phyloP scores from a whole-genome alignment of 2,888 invertebrate species.

The Dasypogon diadema region DNA sequence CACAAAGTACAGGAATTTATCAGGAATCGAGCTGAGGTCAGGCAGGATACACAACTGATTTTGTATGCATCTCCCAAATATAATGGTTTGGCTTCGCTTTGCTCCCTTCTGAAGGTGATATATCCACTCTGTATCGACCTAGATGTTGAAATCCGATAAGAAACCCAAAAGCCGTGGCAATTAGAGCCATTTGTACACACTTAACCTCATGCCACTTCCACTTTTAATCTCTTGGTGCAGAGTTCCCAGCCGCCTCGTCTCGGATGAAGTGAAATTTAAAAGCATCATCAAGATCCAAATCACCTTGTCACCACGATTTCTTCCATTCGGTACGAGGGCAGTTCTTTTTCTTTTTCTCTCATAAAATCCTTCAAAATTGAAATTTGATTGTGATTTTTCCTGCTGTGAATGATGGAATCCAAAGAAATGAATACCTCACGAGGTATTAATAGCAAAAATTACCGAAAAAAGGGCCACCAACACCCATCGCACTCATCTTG shows the following conservation, averaged over 20 bases:
- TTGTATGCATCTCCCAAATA: conserved; percentile 15
- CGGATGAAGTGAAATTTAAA: not conserved
- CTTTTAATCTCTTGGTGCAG: too few species aligned
- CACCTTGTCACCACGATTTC: not conserved
- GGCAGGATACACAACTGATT: too few species aligned
- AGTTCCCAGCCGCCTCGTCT: too few species aligned
- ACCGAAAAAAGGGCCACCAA: conserved; percentile 9
- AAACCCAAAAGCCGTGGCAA: not conserved
- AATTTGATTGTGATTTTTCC: conserved; percentile 21
- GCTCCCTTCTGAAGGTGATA: not conserved
- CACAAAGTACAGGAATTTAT: conserved; percentile 11
- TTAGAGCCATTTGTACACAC: not conserved
- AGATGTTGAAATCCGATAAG: not conserved
- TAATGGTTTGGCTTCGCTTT: too few species aligned
- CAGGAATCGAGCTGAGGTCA: not conserved
- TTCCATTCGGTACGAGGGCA: not conserved
- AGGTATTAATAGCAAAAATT: conserved; percentile 33
- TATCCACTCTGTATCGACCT: not conserved
- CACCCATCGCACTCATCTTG: not conserved
- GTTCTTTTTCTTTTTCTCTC: not conserved
- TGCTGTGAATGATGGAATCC: not conserved
- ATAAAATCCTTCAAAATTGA: conserved; percentile 16
- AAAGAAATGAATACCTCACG: not conserved
- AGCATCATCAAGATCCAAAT: not conserved
- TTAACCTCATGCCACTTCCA: too few species aligned